Conservation (phyloP, 2,888 invertebrate genomes). For the Apamea crenata region DNA sequence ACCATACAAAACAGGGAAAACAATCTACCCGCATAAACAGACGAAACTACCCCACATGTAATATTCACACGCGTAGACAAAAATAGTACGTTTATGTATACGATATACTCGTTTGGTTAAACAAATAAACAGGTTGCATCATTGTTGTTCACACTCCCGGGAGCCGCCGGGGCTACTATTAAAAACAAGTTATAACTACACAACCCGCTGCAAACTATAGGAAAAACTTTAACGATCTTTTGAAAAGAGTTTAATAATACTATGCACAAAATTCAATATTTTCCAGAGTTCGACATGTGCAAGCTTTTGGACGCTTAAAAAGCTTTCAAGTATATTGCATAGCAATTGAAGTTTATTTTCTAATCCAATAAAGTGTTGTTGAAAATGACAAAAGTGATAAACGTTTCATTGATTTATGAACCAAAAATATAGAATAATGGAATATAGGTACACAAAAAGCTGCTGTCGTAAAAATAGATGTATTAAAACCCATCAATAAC, state of each 20-base stretch:
- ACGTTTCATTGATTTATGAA: slow-evolving; percentile 41
- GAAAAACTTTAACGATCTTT: slow-evolving; percentile 36
- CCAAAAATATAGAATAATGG: slow-evolving; percentile 24
- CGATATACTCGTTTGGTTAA: slow-evolving; percentile 53
- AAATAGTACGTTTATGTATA: slow-evolving; percentile 53
- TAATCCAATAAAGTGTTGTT: slow-evolving; percentile 38
- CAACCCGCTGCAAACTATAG: slow-evolving; percentile 6
- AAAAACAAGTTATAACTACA: slow-evolving; percentile 51
- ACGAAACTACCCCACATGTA: slow-evolving; percentile 53
- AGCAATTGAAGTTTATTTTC: background rate
- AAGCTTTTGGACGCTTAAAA: slow-evolving; percentile 27
- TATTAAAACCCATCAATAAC: slow-evolving; percentile 50
- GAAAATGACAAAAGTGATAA: slow-evolving; percentile 27
- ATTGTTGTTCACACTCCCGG: slow-evolving; percentile 59
- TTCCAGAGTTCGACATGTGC: slow-evolving; percentile 3
- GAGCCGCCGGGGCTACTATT: slow-evolving; percentile 26
- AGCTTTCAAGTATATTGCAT: slow-evolving; percentile 30
- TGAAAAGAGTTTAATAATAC: slow-evolving; percentile 33
- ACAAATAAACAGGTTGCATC: slow-evolving; percentile 62
- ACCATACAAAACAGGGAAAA: slow-evolving; percentile 56
- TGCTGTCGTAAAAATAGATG: slow-evolving; percentile 32
- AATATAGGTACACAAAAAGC: slow-evolving; percentile 35
- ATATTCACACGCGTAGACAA: slow-evolving; percentile 57
- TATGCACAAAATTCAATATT: slow-evolving; percentile 42
- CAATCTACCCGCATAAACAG: slow-evolving; percentile 54